Conservation (phyloP, 2,888 invertebrate genomes). For the Theretra japonica region DNA sequence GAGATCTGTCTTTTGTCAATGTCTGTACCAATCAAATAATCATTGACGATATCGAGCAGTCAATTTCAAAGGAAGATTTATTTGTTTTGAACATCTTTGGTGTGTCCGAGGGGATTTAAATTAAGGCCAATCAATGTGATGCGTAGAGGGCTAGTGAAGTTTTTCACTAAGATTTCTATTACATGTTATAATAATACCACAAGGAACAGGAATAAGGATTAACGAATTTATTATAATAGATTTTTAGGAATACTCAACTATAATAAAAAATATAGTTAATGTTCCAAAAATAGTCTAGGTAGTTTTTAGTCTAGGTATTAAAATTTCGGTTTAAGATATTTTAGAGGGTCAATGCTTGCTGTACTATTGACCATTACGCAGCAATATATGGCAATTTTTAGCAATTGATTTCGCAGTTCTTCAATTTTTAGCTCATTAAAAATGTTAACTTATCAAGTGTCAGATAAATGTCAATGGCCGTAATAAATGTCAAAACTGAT, state of each 20-base stretch:
- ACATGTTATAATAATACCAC: not conserved
- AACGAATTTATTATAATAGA: no score
- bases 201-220: not conserved
- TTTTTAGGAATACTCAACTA: no score
- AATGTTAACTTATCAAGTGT: no score
- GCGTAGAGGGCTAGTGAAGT: not conserved
- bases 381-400: not conserved
- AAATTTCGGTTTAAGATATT: not conserved
- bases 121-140: slow-evolving; percentile 9
- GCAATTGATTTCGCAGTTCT: no score
- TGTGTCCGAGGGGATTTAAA: not conserved
- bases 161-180: not conserved
- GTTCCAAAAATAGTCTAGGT: no score
- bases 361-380: not conserved
- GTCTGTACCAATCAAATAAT: slow-evolving; percentile 26
- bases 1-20: slow-evolving; percentile 26
- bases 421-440: no score
- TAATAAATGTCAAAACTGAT: not conserved
- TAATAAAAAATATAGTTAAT: no score
- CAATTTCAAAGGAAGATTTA: slow-evolving; percentile 19
- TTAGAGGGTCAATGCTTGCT: not conserved
- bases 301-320: not conserved
- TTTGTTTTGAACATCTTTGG: slow-evolving; percentile 3
- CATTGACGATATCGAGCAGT: slow-evolving; percentile 17
- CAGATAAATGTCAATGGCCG: no score